Conservation (phyloP, 2,797 vertebrate genomes). For the Ara ararauna region DNA sequence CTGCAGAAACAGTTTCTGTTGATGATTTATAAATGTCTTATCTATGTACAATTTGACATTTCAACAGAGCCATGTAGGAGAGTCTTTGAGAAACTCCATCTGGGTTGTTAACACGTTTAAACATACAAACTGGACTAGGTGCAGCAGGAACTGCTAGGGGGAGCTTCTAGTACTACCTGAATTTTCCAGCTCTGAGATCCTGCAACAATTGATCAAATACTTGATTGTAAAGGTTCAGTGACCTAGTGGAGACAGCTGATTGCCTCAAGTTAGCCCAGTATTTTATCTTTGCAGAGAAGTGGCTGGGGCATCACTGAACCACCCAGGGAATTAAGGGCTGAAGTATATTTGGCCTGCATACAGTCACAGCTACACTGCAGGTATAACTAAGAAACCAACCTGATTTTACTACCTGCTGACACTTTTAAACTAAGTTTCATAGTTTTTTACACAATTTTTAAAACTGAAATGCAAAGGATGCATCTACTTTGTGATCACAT, state of each 20-base stretch:
- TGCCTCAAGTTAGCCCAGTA: background rate
- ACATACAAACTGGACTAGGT: background rate
- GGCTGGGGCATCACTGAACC: background rate
- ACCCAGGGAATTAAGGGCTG: background rate
- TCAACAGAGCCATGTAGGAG: background rate
- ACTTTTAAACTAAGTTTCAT: background rate
- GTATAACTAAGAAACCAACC: background rate
- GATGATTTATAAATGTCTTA: background rate
- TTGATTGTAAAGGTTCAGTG: background rate
- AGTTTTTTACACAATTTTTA: background rate
- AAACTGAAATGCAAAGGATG: background rate
- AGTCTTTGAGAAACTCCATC: background rate
- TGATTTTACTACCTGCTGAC: background rate
- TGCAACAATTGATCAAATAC: background rate
- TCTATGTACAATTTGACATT: background rate
- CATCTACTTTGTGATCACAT: background rate
- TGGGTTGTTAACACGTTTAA: background rate
- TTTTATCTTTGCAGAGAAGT: background rate
- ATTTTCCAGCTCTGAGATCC: background rate
- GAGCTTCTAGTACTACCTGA: background rate
- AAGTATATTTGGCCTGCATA: background rate
- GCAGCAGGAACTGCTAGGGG: background rate
- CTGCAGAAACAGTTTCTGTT: background rate
- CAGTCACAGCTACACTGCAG: background rate
- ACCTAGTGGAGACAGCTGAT: background rate